Conservation (phyloP, 2,888 invertebrate genomes). For the Diaperis boleti region DNA sequence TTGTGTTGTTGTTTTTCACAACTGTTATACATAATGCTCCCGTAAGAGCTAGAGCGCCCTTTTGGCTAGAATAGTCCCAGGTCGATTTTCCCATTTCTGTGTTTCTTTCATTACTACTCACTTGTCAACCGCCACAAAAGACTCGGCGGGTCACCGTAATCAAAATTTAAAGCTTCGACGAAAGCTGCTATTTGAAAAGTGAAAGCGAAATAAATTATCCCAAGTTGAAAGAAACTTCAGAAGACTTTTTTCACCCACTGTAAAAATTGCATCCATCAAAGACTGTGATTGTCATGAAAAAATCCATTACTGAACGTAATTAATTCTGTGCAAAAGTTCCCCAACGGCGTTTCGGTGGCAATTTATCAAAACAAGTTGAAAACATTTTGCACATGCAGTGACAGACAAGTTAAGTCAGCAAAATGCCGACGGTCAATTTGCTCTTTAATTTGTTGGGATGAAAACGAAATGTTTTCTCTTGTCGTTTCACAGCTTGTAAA, state of each 20-base stretch:
- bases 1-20: not conserved
- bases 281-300: not conserved
- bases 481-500: not conserved
- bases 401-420: conserved; percentile 3
- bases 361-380: conserved; percentile 19
- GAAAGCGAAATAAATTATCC: conserved; percentile 1
- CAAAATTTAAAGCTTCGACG: conserved; percentile 7
- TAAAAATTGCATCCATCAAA: not conserved
- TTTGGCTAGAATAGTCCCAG: not conserved
- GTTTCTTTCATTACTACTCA: not conserved
- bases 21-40: not conserved
- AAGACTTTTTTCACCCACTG: not conserved
- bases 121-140: conserved; percentile 7
- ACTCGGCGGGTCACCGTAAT: conserved; percentile 4
- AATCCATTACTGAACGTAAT: not conserved
- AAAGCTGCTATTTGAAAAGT: conserved; percentile 7
- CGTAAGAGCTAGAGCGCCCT: too few relatives aligned
- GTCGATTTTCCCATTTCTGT: not conserved
- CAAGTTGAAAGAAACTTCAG: not conserved
- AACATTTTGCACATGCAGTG: not conserved
- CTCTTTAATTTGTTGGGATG: conserved; percentile 4
- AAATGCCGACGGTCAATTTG: conserved; percentile 16
- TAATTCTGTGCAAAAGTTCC: conserved; percentile 3
- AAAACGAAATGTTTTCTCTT: conserved; percentile 1
- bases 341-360: not conserved